Percentiles rank a stretch among this genome's conserved stretches.
Evolutionary conservation across 2,797 vertebrate species (phyloP).

Genomic region (Neosilurus mollespiculum): DNA sequence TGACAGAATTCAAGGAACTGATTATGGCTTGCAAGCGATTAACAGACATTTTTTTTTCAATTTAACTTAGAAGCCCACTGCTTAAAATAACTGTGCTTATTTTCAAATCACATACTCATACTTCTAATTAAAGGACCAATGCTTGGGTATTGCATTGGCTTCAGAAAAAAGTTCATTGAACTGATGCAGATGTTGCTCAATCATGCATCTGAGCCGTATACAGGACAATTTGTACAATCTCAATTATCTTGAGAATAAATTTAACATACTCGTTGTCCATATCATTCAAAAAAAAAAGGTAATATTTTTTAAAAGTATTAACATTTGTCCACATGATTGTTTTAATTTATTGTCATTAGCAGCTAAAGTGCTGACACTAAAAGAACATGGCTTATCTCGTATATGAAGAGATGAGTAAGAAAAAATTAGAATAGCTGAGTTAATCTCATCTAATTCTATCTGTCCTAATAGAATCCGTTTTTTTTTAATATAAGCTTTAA

Average conservation of each 20-base stretch:
- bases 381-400: not conserved
- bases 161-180: slow-evolving; percentile 12
- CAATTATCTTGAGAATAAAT: slow-evolving; percentile 15
- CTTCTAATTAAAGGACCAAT: slow-evolving; percentile 16
- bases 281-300: slow-evolving; percentile 10
- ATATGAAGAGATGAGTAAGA: slow-evolving; percentile 6
- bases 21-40: no score
- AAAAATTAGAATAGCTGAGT: slow-evolving; percentile 22
- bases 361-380: slow-evolving; percentile 21
- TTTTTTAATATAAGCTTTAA: no score
- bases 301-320: slow-evolving; percentile 28
- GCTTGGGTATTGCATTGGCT: slow-evolving; percentile 6
- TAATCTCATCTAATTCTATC: slow-evolving; percentile 6
- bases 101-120: not conserved
- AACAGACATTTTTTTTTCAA: not conserved
- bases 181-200: slow-evolving; percentile 4
- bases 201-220: slow-evolving; percentile 5
- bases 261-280: slow-evolving; percentile 13
- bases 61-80: no score
- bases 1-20: no score
- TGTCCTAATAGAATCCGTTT: no score
- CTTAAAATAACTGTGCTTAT: not conserved
- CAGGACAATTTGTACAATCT: slow-evolving; percentile 5
- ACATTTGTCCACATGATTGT: slow-evolving; percentile 31
- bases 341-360: slow-evolving; percentile 34